Evolutionary conservation across 2,113 vertebrate species (phyloP).

Genomic region (Oryctolagus cuniculus): DNA sequence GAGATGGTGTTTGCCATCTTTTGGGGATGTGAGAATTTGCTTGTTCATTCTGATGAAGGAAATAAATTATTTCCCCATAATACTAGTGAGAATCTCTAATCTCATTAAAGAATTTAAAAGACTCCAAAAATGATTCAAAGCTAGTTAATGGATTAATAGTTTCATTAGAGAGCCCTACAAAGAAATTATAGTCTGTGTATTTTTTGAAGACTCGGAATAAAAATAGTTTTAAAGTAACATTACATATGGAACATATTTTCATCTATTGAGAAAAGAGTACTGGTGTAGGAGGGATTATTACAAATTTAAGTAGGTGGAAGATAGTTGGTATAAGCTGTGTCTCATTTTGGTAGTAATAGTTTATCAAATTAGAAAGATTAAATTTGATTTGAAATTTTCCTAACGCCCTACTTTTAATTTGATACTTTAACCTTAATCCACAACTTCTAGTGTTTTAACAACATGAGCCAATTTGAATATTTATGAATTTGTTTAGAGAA

Average conservation of each 20-base stretch:
- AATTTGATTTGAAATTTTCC: slow-evolving; percentile 13
- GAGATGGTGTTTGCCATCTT: slow-evolving; percentile 29
- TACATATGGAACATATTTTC: slow-evolving; percentile 49
- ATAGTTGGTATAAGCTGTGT: slow-evolving; percentile 21
- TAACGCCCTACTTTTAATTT: neutral
- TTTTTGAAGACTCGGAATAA: slow-evolving; percentile 53
- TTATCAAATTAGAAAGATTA: slow-evolving; percentile 48
- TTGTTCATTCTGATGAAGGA: slow-evolving; percentile 69
- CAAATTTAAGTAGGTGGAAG: slow-evolving; percentile 34
- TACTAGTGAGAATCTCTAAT: slow-evolving; percentile 54
- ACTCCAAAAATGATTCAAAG: slow-evolving; percentile 57
- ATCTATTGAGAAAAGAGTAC: slow-evolving; percentile 29
- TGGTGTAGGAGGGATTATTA: neutral
- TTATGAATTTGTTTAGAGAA: slow-evolving; percentile 43
- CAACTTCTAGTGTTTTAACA: slow-evolving; percentile 1
- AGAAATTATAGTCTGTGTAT: neutral
- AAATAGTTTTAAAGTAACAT: slow-evolving; percentile 51
- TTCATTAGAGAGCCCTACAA: neutral
- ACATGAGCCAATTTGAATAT: slow-evolving; percentile 43
- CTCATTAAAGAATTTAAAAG: slow-evolving; percentile 70
- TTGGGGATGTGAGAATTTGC: slow-evolving; percentile 49
- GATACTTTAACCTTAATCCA: slow-evolving; percentile 41
- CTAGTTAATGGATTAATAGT: slow-evolving; percentile 56
- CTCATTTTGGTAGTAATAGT: neutral
- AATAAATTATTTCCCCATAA: slow-evolving; percentile 67